Evolutionary conservation across 2,888 invertebrate genomes (phyloP).

Genomic region (Tricholauxania praeusta): DNA sequence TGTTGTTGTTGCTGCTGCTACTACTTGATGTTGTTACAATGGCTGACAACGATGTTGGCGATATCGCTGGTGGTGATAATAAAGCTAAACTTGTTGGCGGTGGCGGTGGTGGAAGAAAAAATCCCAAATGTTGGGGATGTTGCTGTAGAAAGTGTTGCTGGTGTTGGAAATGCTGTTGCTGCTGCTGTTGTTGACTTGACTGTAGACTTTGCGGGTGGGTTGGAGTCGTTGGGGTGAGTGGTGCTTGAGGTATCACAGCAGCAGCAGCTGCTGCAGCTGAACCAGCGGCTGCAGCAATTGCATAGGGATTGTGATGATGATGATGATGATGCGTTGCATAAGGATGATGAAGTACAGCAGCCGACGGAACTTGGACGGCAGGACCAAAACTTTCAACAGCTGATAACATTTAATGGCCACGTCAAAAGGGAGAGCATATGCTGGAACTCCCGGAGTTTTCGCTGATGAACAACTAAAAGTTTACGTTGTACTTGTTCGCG

Average conservation of each 20-base stretch:
- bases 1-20: conserved; percentile 25
- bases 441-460: neutral
- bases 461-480: neutral
- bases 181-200: conserved; percentile 29
- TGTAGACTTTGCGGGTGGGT: conserved; percentile 24
- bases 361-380: conserved; percentile 47
- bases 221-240: conserved; percentile 39
- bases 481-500: too few relatives aligned
- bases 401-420: conserved; percentile 55
- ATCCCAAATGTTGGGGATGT: conserved; percentile 25
- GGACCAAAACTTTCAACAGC: conserved; percentile 57
- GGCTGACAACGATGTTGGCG: conserved; percentile 36
- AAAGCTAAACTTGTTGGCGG: conserved; percentile 21
- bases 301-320: conserved; percentile 53
- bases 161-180: conserved; percentile 33
- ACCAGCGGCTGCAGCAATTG: conserved; percentile 55
- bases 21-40: conserved; percentile 24
- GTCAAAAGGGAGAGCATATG: conserved; percentile 5
- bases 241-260: conserved; percentile 47
- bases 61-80: conserved; percentile 39
- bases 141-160: conserved; percentile 18
- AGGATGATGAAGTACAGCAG: conserved; percentile 50
- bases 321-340: conserved; percentile 42
- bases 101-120: conserved; percentile 43
- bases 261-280: conserved; percentile 53